Evolutionary conservation across 2,888 invertebrate species (phyloP).

Genomic region (Temnothorax rugatulus): DNA sequence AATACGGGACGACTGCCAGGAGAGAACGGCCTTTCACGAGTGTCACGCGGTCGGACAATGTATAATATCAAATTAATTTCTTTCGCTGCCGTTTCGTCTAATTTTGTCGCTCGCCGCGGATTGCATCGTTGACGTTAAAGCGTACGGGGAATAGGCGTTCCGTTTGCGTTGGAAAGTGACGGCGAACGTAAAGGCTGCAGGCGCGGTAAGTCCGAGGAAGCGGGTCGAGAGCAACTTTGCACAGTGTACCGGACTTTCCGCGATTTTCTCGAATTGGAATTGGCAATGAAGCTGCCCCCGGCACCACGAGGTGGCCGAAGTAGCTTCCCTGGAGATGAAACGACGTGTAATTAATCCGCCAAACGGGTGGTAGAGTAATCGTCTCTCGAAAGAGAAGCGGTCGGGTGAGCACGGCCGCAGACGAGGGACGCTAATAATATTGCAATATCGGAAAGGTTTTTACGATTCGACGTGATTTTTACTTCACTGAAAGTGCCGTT

Average conservation of each 20-base stretch:
- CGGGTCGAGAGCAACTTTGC: conserved; percentile 28
- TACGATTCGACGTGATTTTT: neutral
- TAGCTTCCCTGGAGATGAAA: conserved; percentile 16
- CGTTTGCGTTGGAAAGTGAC: conserved; percentile 52
- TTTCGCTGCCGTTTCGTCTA: conserved; percentile 40
- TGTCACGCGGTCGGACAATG: conserved; percentile 4
- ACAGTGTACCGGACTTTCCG: conserved; percentile 55
- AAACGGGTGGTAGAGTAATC: conserved; percentile 23
- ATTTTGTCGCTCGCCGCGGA: conserved; percentile 4
- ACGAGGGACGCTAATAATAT: conserved; percentile 7
- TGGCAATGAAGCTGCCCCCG: conserved; percentile 54
- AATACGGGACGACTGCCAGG: neutral
- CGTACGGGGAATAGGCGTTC: neutral
- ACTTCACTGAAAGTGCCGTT: neutral
- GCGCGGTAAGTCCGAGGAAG: conserved; percentile 37
- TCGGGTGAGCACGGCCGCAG: neutral
- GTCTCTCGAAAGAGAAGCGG: conserved; percentile 49
- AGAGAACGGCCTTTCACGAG: neutral
- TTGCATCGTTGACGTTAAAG: conserved; percentile 24
- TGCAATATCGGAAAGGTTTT: neutral
- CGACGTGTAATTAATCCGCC: conserved; percentile 68
- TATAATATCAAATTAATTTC: conserved; percentile 41
- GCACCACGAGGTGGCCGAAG: neutral
- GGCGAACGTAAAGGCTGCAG: conserved; percentile 19
- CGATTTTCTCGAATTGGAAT: conserved; percentile 53